These are phyloP conservation scores for Lapara coniferarum DNA, from an alignment of 2,888 invertebrate species.

Conservation along the genomic window DNA sequence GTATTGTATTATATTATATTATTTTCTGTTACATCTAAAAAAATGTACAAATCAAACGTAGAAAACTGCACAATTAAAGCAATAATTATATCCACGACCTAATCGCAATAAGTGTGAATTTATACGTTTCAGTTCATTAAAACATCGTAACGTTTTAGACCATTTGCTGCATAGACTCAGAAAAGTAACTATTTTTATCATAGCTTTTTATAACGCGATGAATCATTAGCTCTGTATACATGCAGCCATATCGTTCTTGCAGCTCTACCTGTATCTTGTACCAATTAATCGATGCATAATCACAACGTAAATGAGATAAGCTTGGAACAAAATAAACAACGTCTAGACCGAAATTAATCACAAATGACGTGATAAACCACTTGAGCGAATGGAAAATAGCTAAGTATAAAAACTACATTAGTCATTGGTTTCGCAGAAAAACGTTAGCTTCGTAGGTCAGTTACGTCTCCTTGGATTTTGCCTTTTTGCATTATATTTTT, in stretches of 20 bases:
- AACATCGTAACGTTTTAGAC: background rate
- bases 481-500: background rate
- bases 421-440: slow-evolving; percentile 34
- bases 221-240: slow-evolving; percentile 9
- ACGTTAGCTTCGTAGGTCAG: slow-evolving; percentile 47
- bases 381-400: slow-evolving; percentile 40
- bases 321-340: slow-evolving; percentile 33
- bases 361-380: slow-evolving; percentile 39
- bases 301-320: slow-evolving; percentile 13
- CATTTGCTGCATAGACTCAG: background rate
- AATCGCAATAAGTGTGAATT: no score
- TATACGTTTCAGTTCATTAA: no score
- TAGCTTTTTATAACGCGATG: background rate
- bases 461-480: slow-evolving; percentile 30
- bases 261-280: slow-evolving; percentile 13
- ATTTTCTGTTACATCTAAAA: no score
- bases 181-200: background rate
- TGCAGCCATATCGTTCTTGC: slow-evolving; percentile 11
- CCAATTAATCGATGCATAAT: slow-evolving; percentile 20
- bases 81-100: background rate
- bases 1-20: no score
- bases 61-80: no score
- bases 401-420: slow-evolving; percentile 39
- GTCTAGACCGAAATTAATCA: slow-evolving; percentile 44
- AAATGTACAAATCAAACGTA: no score